Conservation (phyloP, 2,888 invertebrate species). For the Spisula solida region DNA sequence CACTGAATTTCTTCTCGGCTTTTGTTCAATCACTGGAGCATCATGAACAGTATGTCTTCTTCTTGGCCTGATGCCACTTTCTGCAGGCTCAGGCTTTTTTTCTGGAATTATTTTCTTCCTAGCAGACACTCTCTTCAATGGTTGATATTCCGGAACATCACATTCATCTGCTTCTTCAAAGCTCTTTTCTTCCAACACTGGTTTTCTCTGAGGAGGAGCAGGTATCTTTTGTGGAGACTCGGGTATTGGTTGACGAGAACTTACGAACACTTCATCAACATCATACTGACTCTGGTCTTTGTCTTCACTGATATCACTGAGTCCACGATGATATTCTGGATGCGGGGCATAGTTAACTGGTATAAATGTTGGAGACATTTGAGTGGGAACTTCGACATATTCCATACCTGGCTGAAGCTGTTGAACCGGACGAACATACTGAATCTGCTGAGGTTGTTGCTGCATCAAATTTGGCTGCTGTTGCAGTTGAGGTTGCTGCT, state of each 20-base stretch:
- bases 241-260: background rate
- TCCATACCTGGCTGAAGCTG: background rate
- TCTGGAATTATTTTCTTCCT: background rate
- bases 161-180: background rate
- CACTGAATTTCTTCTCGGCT: constrained; percentile 49
- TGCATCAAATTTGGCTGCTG: background rate
- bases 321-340: constrained; percentile 32
- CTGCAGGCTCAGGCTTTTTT: background rate
- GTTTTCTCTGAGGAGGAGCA: background rate
- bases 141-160: constrained; percentile 3
- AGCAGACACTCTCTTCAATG: constrained; percentile 21
- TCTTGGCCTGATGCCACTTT: background rate
- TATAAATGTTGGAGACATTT: background rate
- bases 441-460: constrained; percentile 39
- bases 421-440: constrained; percentile 41
- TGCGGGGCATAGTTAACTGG: background rate
- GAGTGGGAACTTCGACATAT: constrained; percentile 24
- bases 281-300: background rate
- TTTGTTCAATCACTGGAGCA: constrained; percentile 13
- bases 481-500: background rate
- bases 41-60: constrained; percentile 38
- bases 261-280: background rate
- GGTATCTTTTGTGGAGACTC: background rate
- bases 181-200: background rate
- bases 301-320: constrained; percentile 27